phyloP scores from a whole-genome alignment of 2,888 invertebrate species.

The Suillia variegata region DNA sequence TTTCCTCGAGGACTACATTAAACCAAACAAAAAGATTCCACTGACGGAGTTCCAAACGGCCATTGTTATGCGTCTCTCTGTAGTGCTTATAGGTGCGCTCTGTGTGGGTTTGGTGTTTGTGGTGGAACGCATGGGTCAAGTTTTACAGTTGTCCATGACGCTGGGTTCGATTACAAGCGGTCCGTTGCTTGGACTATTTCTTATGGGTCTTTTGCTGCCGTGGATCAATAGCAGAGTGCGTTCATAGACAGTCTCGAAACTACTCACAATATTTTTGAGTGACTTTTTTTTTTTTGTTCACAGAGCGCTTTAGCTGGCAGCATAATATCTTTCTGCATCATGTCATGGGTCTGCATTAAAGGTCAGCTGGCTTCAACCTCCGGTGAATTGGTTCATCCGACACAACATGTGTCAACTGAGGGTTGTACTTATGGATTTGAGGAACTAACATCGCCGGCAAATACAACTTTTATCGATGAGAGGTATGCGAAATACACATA shows the following conservation, averaged over 20 bases:
- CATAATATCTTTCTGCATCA: conserved; percentile 66
- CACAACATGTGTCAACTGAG: conserved; percentile 63
- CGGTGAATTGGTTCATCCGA: conserved; percentile 65
- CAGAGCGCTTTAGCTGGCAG: conserved; percentile 76
- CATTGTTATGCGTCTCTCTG: conserved; percentile 70
- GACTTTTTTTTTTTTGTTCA: too few species aligned
- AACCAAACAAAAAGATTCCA: conserved; percentile 67
- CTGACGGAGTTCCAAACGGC: conserved; percentile 64
- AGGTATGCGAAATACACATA: too few species aligned
- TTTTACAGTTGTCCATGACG: conserved; percentile 68
- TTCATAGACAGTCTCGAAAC: too few species aligned
- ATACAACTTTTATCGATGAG: too few species aligned
- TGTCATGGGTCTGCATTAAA: conserved; percentile 71
- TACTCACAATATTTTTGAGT: too few species aligned
- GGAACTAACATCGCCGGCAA: conserved; percentile 27
- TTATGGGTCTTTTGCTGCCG: conserved; percentile 70
- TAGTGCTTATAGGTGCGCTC: conserved; percentile 69
- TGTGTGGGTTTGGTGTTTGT: conserved; percentile 71
- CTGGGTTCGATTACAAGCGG: conserved; percentile 70
- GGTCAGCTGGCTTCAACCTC: conserved; percentile 71
- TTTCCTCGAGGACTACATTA: conserved; percentile 78
- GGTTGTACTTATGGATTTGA: conserved; percentile 67
- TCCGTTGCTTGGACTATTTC: conserved; percentile 72
- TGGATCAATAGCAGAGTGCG: conserved; percentile 70
- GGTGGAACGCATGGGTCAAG: conserved; percentile 75